Evolutionary conservation across 2,888 invertebrate genomes (phyloP), one percentile per base, ranked within the genome.

Genomic region (Chymomyza procnemis): DNA sequence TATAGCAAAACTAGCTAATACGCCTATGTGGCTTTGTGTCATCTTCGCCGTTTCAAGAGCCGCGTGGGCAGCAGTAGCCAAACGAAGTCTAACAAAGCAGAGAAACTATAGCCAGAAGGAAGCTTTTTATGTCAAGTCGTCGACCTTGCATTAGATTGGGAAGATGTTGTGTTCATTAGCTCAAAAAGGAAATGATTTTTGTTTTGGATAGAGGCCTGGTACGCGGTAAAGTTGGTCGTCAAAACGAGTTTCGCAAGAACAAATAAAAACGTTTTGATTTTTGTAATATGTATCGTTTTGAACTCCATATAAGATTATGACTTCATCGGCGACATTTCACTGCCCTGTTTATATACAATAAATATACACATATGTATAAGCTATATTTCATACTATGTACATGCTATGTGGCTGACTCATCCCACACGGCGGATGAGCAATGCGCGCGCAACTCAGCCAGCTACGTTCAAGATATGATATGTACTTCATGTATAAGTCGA

Each of bases 391-490:
- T 41, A 41, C 12, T 41, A 5, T 41, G 34, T 41, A 41, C 34
- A 41, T 41, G 34, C 6, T 41, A 9, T 16, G 50, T 50, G n/a
- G 9, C 50, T 50, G 16, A 50, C 50, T 16, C 16, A 16, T 14
- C 58, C 72, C 72, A 74, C 66, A n/a, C 18, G 64, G 41, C 71
- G 66, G 59, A 74, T 74, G 72, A 69, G 66, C 72, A 72, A 72
- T 66, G 47, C 30, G 56, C 52, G 52, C 34, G 34, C 34, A 41
- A 41, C 34, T 41, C 34, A 12, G 34, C 12, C 34, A 41, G 12
- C 34, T 41, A 41, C 34, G 34, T 41, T 9, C 6, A 41, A 2
- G 34, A 41, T 41, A 41, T 12, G 34, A 41, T 41, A 41, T 41
- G 34, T 41, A 41, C 34, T 41, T 3, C 34, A 41, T 41, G 34